Conservation (phyloP, 1,140 invertebrate species). For the Pseudomyrmex flavicornis region DNA sequence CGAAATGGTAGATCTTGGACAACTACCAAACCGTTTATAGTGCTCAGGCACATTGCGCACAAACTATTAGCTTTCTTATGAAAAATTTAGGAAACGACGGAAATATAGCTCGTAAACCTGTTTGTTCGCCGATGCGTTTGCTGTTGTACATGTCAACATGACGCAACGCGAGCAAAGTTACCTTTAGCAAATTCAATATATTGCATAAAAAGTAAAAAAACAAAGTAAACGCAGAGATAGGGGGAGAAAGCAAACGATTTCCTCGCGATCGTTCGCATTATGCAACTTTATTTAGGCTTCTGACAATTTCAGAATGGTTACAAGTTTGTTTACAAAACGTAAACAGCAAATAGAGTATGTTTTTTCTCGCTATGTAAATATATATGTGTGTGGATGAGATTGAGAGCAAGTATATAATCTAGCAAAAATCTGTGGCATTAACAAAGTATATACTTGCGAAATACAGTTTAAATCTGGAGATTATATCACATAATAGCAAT, state of each 20-base stretch:
- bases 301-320: constrained; percentile 32
- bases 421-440: constrained; percentile 6
- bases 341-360: constrained; percentile 30
- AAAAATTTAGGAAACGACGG: constrained; percentile 5
- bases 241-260: not conserved
- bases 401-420: constrained; percentile 54
- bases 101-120: constrained; percentile 40
- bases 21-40: constrained; percentile 79
- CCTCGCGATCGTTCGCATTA: constrained; percentile 4
- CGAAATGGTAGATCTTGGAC: constrained; percentile 81
- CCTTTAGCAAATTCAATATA: constrained; percentile 72
- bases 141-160: not conserved
- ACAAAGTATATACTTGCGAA: constrained; percentile 45
- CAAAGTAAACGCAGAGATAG: constrained; percentile 32
- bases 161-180: constrained; percentile 41
- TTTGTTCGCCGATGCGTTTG: constrained; percentile 29
- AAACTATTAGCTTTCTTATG: constrained; percentile 23
- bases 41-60: constrained; percentile 17
- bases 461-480: constrained; percentile 43
- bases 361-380: constrained; percentile 68
- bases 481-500: constrained; percentile 18
- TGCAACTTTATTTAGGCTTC: constrained; percentile 37
- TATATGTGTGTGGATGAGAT: constrained; percentile 40
- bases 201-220: constrained; percentile 37
- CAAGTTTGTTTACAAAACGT: constrained; percentile 43